Conservation (phyloP, 2,888 invertebrate species). For the Trisateles emortualis region DNA sequence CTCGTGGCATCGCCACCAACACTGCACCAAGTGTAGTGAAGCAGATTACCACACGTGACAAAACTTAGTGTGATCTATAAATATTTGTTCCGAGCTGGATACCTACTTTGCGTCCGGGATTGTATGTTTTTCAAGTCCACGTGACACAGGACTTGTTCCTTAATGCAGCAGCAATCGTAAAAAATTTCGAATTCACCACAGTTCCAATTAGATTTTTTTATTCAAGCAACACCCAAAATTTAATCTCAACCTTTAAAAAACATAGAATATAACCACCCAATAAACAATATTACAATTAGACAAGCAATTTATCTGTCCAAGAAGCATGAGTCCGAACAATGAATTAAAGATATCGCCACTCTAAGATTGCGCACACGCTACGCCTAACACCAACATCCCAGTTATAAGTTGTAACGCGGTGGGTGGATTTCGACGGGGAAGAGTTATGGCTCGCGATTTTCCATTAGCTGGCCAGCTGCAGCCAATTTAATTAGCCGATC, state of each 20-base stretch:
- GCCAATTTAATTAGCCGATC: conserved; percentile 81
- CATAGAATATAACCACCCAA: conserved; percentile 7
- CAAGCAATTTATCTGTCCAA: conserved; percentile 29
- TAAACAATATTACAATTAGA: conserved; percentile 36
- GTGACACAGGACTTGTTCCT: no score
- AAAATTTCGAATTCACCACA: no score
- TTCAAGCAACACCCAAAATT: no score
- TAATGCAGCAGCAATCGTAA: no score
- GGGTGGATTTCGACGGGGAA: conserved; percentile 62
- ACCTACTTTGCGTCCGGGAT: no score
- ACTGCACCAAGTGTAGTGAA: no score
- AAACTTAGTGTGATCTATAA: no score
- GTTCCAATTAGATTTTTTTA: no score
- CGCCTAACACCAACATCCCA: conserved; percentile 27
- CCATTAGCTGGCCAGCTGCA: conserved; percentile 67
- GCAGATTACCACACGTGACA: no score
- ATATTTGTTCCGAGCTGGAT: no score
- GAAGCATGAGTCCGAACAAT: conserved; percentile 30
- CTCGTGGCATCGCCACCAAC: no score
- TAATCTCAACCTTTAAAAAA: background rate
- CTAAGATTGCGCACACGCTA: conserved; percentile 31
- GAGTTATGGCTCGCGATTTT: conserved; percentile 77
- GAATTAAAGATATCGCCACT: conserved; percentile 37
- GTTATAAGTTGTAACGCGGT: conserved; percentile 37
- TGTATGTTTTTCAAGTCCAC: no score